A percentile compares a stretch with the other conserved stretches of the same genome.
phyloP scores from a whole-genome alignment of 2,888 invertebrate genomes.

The Temnothorax unifasciatus region DNA sequence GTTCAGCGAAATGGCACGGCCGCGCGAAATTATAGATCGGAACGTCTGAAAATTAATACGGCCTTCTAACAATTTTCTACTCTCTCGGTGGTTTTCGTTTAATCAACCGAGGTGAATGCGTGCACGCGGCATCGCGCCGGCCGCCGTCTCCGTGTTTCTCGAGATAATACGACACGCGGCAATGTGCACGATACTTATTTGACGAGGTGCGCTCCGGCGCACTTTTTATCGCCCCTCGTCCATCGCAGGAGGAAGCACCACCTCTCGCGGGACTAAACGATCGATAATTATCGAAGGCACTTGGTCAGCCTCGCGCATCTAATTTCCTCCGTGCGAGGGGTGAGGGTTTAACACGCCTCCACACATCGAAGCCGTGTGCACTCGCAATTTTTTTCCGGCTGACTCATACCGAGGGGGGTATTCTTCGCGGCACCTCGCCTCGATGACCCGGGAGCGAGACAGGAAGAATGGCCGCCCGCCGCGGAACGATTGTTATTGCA shows the following conservation, averaged over 20 bases:
- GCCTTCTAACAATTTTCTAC: background rate
- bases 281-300: slow-evolving; percentile 68
- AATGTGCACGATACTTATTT: slow-evolving; percentile 67
- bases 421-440: slow-evolving; percentile 16
- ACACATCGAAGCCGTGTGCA: slow-evolving; percentile 12
- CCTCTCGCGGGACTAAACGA: slow-evolving; percentile 61
- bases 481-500: background rate
- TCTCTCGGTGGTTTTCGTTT: background rate
- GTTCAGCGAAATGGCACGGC: background rate
- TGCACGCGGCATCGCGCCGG: slow-evolving; percentile 63
- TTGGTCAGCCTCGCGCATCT: slow-evolving; percentile 61
- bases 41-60: background rate
- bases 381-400: slow-evolving; percentile 40
- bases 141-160: slow-evolving; percentile 47
- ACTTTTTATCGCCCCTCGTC: slow-evolving; percentile 56
- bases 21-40: background rate
- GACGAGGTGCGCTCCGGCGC: slow-evolving; percentile 42
- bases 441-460: background rate
- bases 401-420: slow-evolving; percentile 17
- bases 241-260: slow-evolving; percentile 41
- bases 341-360: slow-evolving; percentile 4
- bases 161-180: slow-evolving; percentile 62
- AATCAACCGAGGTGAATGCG: slow-evolving; percentile 29
- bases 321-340: slow-evolving; percentile 46
- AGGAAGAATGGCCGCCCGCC: background rate